Evolutionary conservation across 2,113 vertebrate species (phyloP).

Genomic region (Strix aluco): DNA sequence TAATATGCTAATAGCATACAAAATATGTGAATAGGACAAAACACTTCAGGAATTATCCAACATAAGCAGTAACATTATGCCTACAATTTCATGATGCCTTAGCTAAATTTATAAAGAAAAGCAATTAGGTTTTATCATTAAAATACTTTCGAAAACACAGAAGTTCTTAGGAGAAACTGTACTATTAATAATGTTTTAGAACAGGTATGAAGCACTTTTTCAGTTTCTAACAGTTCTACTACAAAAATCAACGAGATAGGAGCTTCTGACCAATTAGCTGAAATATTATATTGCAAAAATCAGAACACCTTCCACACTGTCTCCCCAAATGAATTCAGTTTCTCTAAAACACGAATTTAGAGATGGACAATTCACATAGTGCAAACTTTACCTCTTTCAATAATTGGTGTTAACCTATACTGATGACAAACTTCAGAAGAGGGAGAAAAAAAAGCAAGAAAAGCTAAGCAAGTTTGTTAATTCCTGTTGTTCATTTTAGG

Average conservation of each 20-base stretch:
- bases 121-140: neutral
- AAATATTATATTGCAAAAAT: neutral
- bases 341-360: neutral
- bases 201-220: neutral
- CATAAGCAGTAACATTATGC: neutral
- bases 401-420: neutral
- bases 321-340: neutral
- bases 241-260: neutral
- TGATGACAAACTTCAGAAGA: neutral
- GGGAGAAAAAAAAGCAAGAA: neutral
- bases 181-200: neutral
- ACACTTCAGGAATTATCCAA: neutral
- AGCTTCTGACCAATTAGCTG: neutral
- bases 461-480: neutral
- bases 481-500: neutral
- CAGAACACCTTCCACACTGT: neutral
- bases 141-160: neutral
- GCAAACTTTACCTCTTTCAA: neutral
- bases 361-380: neutral
- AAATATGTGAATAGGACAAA: neutral
- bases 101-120: neutral
- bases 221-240: neutral
- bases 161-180: neutral
- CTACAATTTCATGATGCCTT: neutral
- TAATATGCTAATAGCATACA: neutral